phyloP scores from a whole-genome alignment of 2,888 invertebrate species.

The Xylota segnis region DNA sequence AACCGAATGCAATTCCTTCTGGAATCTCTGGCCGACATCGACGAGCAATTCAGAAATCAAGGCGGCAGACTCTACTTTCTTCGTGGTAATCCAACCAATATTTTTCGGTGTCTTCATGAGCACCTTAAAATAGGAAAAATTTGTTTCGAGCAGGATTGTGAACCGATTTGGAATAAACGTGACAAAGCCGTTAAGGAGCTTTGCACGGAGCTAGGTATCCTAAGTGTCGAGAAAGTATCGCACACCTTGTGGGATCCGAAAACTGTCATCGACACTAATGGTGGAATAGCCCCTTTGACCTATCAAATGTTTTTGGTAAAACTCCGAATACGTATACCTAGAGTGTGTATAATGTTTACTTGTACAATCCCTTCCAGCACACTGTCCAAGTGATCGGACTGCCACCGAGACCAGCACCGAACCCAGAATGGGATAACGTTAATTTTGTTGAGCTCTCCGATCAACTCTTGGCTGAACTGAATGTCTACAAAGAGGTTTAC shows the following conservation, averaged over 20 bases:
- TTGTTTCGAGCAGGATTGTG: constrained; percentile 89
- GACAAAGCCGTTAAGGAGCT: constrained; percentile 86
- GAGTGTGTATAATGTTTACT: background rate
- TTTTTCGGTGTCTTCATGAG: constrained; percentile 87
- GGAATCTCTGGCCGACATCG: constrained; percentile 88
- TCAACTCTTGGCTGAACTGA: constrained; percentile 85
- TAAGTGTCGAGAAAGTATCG: constrained; percentile 87
- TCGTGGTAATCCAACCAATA: constrained; percentile 86
- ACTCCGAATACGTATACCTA: constrained; percentile 31
- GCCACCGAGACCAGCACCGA: constrained; percentile 86
- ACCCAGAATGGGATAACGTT: constrained; percentile 84
- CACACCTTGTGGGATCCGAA: constrained; percentile 91
- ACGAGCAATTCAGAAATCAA: constrained; percentile 86
- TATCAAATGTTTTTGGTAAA: constrained; percentile 89
- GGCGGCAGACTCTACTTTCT: constrained; percentile 87
- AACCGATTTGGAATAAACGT: constrained; percentile 89
- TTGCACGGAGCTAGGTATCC: constrained; percentile 86
- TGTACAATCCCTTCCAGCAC: constrained; percentile 84
- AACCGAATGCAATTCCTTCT: constrained; percentile 89
- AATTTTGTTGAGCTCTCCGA: constrained; percentile 85
- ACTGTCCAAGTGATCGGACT: constrained; percentile 87
- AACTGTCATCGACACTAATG: constrained; percentile 88
- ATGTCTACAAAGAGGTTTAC: constrained; percentile 85
- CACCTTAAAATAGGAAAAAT: constrained; percentile 86
- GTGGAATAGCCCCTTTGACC: constrained; percentile 89